These are phyloP conservation scores for Plagiodera versicolora DNA, from an alignment of 2,888 invertebrate genomes.

Conservation along the genomic window DNA sequence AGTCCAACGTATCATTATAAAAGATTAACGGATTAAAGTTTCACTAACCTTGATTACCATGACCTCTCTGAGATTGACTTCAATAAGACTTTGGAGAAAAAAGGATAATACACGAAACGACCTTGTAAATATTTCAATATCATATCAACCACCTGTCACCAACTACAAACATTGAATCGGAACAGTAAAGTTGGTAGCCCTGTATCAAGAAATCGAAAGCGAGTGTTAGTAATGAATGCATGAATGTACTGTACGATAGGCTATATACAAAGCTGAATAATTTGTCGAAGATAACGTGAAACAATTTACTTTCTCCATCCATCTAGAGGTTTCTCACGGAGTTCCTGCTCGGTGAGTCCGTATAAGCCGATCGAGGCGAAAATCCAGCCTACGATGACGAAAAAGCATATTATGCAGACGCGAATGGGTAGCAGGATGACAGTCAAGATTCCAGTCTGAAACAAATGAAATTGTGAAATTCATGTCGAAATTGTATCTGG, in stretches of 20 bases:
- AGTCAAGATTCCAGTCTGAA: slow-evolving; percentile 84
- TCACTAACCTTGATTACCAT: too few species aligned
- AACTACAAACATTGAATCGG: too few species aligned
- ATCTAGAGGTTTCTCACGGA: slow-evolving; percentile 74
- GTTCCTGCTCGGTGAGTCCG: slow-evolving; percentile 79
- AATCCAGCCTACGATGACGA: slow-evolving; percentile 81
- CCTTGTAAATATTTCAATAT: too few species aligned
- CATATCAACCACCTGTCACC: too few species aligned
- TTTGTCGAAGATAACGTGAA: slow-evolving; percentile 6
- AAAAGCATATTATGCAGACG: slow-evolving; percentile 72
- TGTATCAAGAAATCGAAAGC: not conserved
- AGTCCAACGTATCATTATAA: too few species aligned
- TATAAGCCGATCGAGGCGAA: slow-evolving; percentile 81
- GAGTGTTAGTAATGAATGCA: not conserved
- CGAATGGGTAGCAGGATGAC: slow-evolving; percentile 82
- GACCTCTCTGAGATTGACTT: too few species aligned
- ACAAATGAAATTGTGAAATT: slow-evolving; percentile 45
- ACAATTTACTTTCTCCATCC: slow-evolving; percentile 86
- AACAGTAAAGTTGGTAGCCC: too few species aligned
- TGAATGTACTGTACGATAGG: not conserved
- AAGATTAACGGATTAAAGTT: too few species aligned
- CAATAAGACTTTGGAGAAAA: too few species aligned
- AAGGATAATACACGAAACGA: too few species aligned
- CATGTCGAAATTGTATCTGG: not conserved
- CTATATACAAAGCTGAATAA: slow-evolving; percentile 11